These are phyloP conservation scores for Bellardia pandia DNA, from an alignment of 2,888 invertebrate genomes.

Conservation along the genomic window DNA sequence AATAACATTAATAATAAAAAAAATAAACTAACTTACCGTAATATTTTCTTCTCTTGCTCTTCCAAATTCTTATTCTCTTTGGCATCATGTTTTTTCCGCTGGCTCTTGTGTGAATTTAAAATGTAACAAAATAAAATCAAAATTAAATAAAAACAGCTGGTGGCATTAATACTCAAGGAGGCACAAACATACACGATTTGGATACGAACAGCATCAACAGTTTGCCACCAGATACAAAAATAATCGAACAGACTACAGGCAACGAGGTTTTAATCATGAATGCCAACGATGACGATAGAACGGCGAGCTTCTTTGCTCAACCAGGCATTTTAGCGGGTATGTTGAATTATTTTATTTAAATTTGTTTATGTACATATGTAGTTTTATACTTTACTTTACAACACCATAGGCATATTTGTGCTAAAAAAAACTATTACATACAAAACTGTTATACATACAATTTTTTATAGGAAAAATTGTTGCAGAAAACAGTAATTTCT, in stretches of 20 bases:
- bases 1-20: slow-evolving; percentile 2
- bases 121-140: slow-evolving; percentile 15
- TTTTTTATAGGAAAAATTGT: no score
- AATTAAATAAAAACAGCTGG: slow-evolving; percentile 75
- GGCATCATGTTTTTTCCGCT: slow-evolving; percentile 9
- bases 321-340: slow-evolving; percentile 96
- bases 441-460: no score
- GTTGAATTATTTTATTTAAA: slow-evolving; percentile 70
- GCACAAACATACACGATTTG: slow-evolving; percentile 80
- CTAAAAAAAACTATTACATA: no score
- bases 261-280: slow-evolving; percentile 92
- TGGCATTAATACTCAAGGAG: slow-evolving; percentile 78
- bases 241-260: slow-evolving; percentile 83
- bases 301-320: slow-evolving; percentile 96
- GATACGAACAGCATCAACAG: slow-evolving; percentile 82
- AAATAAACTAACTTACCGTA: slow-evolving; percentile 38
- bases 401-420: no score
- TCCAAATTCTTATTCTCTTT: slow-evolving; percentile 20
- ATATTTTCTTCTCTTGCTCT: slow-evolving; percentile 41
- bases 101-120: slow-evolving; percentile 1
- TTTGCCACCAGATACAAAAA: slow-evolving; percentile 82
- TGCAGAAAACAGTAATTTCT: no score
- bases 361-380: not conserved
- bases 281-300: slow-evolving; percentile 91
- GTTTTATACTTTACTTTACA: no score